Percentiles rank a stretch among this genome's conserved stretches.
Conservation (phyloP, 2,113 vertebrate genomes). For the Bos indicus region DNA sequence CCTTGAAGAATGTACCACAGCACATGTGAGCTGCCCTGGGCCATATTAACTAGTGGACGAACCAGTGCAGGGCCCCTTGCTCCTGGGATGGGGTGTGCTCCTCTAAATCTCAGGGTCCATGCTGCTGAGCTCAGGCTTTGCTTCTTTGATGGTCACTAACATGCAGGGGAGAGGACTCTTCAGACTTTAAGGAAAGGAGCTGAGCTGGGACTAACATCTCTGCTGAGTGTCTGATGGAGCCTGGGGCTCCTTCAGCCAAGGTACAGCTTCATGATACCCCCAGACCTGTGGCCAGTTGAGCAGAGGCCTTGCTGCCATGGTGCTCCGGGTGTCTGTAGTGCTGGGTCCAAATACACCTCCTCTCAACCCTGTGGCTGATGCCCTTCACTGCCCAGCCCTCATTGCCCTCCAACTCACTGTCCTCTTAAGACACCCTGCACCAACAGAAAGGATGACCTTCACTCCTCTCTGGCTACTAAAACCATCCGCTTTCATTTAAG, state of each 20-base stretch:
- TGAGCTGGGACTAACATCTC: neutral
- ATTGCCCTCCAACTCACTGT: neutral
- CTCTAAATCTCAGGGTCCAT: neutral
- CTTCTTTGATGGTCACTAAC: neutral
- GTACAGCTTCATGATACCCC: neutral
- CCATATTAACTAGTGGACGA: neutral
- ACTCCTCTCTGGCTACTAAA: neutral
- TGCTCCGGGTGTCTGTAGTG: neutral
- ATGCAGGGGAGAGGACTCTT: neutral
- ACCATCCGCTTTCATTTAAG: neutral
- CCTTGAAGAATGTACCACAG: neutral
- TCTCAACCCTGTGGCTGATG: accelerated
- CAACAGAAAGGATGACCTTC: neutral
- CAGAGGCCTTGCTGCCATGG: neutral
- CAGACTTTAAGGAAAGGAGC: neutral
- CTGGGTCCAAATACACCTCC: neutral
- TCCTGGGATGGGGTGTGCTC: neutral
- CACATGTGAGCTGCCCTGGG: too few species aligned
- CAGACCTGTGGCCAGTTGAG: neutral
- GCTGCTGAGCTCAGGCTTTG: neutral
- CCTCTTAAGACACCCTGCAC: neutral
- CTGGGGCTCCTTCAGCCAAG: neutral
- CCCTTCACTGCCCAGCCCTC: neutral
- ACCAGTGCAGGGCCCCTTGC: neutral
- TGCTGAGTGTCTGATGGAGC: neutral